A percentile compares a stretch with the other conserved stretches of the same genome.
Conservation (phyloP, 2,113 vertebrate species). For the Stercorarius parasiticus region DNA sequence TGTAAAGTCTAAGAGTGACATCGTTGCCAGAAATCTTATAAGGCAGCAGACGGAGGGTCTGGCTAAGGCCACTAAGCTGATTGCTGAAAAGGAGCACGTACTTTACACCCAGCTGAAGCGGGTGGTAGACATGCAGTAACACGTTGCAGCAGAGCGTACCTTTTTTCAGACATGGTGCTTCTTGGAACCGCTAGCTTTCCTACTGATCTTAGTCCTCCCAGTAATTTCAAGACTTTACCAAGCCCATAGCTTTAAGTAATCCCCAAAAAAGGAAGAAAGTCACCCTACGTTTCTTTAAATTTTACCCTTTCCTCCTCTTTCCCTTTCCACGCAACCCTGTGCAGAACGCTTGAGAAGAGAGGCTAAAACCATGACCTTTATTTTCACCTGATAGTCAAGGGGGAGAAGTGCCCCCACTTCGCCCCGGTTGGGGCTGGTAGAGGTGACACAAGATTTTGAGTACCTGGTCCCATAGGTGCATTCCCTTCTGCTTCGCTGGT, state of each 20-base stretch:
- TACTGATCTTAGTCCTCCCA: neutral
- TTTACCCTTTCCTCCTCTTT: neutral
- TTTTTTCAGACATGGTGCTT: neutral
- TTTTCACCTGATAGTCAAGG: neutral
- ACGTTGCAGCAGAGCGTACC: rapidly evolving
- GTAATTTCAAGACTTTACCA: neutral
- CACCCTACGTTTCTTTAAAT: neutral
- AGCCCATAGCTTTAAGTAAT: neutral
- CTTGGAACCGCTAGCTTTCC: neutral
- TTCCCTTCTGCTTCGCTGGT: neutral
- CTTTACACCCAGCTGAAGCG: neutral
- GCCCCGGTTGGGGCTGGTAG: rapidly evolving
- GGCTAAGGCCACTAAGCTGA: neutral
- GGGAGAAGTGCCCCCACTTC: rapidly evolving
- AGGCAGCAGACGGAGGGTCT: neutral
- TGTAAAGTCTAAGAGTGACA: neutral
- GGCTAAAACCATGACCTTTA: neutral
- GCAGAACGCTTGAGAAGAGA: neutral
- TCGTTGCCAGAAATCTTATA: neutral
- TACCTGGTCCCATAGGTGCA: rapidly evolving
- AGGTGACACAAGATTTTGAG: neutral
- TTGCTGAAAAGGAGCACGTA: neutral
- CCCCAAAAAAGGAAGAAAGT: neutral
- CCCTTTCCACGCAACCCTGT: neutral
- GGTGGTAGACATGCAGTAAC: neutral